Evolutionary conservation across 2,888 invertebrate genomes (phyloP).

Genomic region (Pilophorus perplexus): DNA sequence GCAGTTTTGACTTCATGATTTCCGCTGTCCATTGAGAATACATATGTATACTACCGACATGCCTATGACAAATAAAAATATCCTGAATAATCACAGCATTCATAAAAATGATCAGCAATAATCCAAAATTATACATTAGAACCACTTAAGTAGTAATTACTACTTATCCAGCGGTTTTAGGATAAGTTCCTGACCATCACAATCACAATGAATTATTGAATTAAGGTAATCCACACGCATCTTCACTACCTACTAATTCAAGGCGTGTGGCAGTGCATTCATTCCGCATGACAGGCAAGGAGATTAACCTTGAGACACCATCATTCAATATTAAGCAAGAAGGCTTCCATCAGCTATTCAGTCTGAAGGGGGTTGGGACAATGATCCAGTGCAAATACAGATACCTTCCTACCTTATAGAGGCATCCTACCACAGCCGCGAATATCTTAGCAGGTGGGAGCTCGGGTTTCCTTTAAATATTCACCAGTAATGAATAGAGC

Average conservation of each 20-base stretch:
- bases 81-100: too few species aligned
- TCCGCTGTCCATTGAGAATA: too few species aligned
- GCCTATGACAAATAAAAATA: too few species aligned
- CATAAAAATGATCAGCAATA: too few species aligned
- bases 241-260: background rate
- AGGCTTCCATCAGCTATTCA: constrained; percentile 8
- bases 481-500: background rate
- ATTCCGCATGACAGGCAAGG: background rate
- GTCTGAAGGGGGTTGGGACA: constrained; percentile 6
- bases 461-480: background rate
- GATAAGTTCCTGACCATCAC: too few species aligned
- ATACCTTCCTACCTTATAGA: background rate
- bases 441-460: background rate
- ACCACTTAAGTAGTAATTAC: too few species aligned
- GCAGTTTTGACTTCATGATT: too few species aligned
- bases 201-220: background rate
- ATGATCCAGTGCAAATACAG: constrained; percentile 14
- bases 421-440: background rate
- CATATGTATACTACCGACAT: too few species aligned
- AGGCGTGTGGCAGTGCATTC: background rate
- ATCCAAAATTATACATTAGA: too few species aligned
- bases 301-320: constrained; percentile 23
- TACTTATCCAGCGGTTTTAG: too few species aligned
- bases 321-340: constrained; percentile 5
- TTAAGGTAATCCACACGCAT: background rate